Base-by-base conservation (phyloP, 2,797 vertebrate species). In the Enteromius viviparus region DNA sequence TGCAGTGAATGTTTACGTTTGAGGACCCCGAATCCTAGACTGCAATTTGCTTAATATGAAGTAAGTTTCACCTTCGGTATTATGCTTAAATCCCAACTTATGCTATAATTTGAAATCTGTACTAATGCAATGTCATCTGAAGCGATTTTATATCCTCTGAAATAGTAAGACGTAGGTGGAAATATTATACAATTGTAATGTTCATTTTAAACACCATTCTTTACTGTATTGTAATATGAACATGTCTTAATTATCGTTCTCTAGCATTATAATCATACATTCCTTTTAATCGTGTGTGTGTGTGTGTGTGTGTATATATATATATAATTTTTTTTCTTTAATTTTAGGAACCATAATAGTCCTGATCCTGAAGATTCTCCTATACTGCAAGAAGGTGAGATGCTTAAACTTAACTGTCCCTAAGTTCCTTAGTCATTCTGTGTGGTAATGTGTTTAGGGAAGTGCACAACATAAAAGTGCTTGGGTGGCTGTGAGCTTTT, bases 341-440 rank as follows among this genome's bases (percentile, higher is more conserved):
- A 26, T 74, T 11, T 68, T 37, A 79, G 87, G 49, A 82, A 89
- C 12, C 88, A 89, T 49, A 88, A 88, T 34, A 87, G 86, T 74
- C 85, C 84, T 42, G 86, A 89, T 78, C 53, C 84, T 78, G 84
- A 80, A 78, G 89, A 87, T 68, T 85, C 89, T 76, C 83, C 88
- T 9, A 85, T 87, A 42, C 83, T 86, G 58, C 85, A 87, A 29
- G 87, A 89, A 23, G 86, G 88, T 88, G 81, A 70, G 85, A 34
- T 12, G 69, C 60, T 78, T 70, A 7, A 70, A 53, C 42, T 19
- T 0, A 47, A 32, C 17, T 40, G 17, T 26, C 21, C 26, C 23
- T 37, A 53, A 37, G 8, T 21, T 49, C 1, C 9, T 71, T 42
- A 29, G 10, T 55, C 5, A 9, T 21, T 42, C 19, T 71, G 32